Base-by-base conservation (phyloP, 2,888 invertebrate species). In the Drosophila monieri region DNA sequence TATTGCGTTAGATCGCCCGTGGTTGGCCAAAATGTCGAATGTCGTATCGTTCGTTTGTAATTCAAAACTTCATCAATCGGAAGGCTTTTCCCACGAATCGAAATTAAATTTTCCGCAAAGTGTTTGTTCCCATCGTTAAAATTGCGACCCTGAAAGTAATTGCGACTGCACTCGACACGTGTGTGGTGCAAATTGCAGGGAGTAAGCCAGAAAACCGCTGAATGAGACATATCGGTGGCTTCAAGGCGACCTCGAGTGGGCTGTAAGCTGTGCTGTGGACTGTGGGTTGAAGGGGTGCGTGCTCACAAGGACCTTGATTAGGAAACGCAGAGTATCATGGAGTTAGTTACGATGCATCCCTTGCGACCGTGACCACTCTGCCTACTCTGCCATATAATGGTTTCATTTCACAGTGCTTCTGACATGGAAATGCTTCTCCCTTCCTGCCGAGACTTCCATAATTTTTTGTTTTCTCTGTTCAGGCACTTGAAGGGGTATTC, bases 221-320 rank as follows among this genome's bases (percentile, higher is more conserved):
- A 86, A 84, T 80, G 73, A 86, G 84, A 80, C 84, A 74, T 70
- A 86, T 86, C 86, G 68, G 84, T 74, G 35, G 35, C 35, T 83
- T 74, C 80, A 71, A 62, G 41, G 59, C 72, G 68, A 70, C 71
- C 77, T 80, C 70, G 64, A 72, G 68, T 23, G 21, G 32, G 43
- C 60, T 62, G 57, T 59, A 58, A 66, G 54, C 70, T 47, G 47
- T 48, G 67, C 75, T 78, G 80, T 79, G 71, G 80, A 84, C 77
- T 74, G 64, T 61, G 75, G 67, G 39, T 18, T 18, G 18, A 9
- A 37, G 39, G 39, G 39, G 14, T 35, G 35, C 35, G 35, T n/a
- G 14, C 6, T 35, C 14, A n/a, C n/a, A 35, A 18, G 18, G 18
- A 41, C 60, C 65, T 76, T 68, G 37, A 51, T 51, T 55, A 61